These are phyloP conservation scores for Wiebesia pumilae DNA, from an alignment of 1,140 invertebrate species.

Conservation along the genomic window DNA sequence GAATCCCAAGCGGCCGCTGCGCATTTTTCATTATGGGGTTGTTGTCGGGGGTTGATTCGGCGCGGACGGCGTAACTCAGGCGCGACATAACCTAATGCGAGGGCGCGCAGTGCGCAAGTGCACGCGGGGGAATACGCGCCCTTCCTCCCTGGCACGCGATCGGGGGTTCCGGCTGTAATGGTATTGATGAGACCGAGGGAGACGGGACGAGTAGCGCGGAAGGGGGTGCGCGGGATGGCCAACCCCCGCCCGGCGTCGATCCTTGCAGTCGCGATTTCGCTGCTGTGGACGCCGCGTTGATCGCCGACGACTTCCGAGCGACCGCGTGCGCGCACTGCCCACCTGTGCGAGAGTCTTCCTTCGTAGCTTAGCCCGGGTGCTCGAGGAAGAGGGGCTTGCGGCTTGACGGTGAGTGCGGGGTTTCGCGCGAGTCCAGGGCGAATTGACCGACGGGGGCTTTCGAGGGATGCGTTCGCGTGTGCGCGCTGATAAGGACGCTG, in stretches of 20 bases:
- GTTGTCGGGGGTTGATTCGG: not conserved
- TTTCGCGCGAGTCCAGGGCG: not conserved
- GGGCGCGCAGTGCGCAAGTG: conserved; percentile 43
- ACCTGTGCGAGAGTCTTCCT: no score
- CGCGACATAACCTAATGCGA: not conserved
- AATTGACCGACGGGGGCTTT: not conserved
- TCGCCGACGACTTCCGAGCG: not conserved
- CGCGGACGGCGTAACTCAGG: not conserved
- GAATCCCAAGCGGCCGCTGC: not conserved
- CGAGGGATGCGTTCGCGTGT: not conserved
- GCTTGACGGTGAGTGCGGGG: no score
- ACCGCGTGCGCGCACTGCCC: no score
- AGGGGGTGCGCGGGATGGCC: not conserved
- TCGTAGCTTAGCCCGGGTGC: no score
- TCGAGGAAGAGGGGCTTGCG: no score
- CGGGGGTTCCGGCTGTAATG: not conserved
- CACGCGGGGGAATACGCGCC: conserved; percentile 33
- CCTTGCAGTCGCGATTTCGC: conserved; percentile 29
- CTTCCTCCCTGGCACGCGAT: not conserved
- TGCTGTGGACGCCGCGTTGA: not conserved
- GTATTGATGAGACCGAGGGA: conserved; percentile 40
- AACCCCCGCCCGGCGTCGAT: conserved; percentile 12
- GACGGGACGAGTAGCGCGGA: not conserved
- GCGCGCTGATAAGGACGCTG: not conserved
- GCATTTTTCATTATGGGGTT: not conserved